Percentiles rank a stretch among this genome's conserved stretches.
Evolutionary conservation across 2,113 vertebrate genomes (phyloP).

Genomic region (Microcebus tavaratra): DNA sequence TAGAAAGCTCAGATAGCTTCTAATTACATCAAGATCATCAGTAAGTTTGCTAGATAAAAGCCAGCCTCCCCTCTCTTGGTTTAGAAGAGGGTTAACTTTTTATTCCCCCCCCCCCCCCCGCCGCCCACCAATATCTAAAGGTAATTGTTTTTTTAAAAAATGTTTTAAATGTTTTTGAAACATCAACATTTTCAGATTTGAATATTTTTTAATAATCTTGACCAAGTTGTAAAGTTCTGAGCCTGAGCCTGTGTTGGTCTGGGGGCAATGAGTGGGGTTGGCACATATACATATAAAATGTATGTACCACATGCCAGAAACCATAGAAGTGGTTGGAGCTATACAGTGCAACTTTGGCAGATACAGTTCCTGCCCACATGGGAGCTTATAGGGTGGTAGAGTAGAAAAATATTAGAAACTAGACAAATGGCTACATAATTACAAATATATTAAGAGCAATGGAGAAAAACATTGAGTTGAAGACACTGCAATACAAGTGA

Average conservation of each 20-base stretch:
- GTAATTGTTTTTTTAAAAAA: neutral
- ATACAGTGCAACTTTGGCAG: neutral
- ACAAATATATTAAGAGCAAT: neutral
- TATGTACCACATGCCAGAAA: neutral
- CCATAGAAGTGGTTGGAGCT: neutral
- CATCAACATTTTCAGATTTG: neutral
- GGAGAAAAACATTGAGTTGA: neutral
- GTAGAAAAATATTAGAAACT: neutral
- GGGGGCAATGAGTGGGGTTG: neutral
- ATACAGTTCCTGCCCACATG: neutral
- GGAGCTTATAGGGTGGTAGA: neutral
- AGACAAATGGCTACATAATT: neutral
- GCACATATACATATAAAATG: too few species aligned
- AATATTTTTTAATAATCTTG: neutral
- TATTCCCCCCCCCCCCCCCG: neutral
- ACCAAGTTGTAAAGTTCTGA: neutral
- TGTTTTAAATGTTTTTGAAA: neutral
- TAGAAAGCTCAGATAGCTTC: neutral
- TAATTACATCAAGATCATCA: neutral
- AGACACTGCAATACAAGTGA: neutral
- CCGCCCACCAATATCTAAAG: neutral
- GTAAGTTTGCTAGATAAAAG: neutral
- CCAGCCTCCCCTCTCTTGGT: neutral
- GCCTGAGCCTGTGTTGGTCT: neutral
- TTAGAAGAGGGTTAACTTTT: neutral